Base-by-base conservation (phyloP, 2,888 invertebrate species). In the Epistrophe grossulariae region DNA sequence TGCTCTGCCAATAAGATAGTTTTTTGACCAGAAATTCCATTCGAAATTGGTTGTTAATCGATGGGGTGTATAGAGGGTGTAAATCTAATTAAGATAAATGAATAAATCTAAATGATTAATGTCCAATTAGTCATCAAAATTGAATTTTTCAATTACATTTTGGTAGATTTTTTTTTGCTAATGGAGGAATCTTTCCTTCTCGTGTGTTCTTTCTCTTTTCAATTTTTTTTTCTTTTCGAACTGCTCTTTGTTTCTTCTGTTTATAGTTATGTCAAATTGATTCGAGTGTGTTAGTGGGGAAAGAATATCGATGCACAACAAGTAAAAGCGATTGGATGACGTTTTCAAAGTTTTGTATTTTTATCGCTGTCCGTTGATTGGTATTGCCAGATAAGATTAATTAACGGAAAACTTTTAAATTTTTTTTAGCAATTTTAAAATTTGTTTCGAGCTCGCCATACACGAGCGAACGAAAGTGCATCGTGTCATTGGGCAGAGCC, bases 121-220 rank as follows among this genome's bases (percentile, higher is more conserved):
- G 15, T 55, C 0, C 3, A 70, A 82, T 85, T 82, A 79, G 74
- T 79, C 82, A 82, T 74, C 68, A 8, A 68, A 85, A 73, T 66
- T 73, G 62, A 31, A 85, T 78, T 73, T 84, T 76, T 70, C 68
- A 78, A 80, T 80, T 80, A 59, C 45, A 84, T 72, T 68, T 80
- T 71, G 48, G 43, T 19, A 19, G n/a, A 72, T 17, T 70, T 70
- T 71, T 74, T 40, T 40, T 6, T 60, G 43, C 48, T 43, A 77
- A 73, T 78, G 40, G 74, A 74, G 40, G 70, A 71, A 74, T 74
- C 78, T 71, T 82, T 79, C 85, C 82, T 74, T 82, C 85, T 85
- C 85, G 55, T 62, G 59, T 78, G 17, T 74, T 79, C 76, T 72
- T 77, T 76, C 66, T 73, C 71, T 82, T 77, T 77, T 72, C 15